Conservation (phyloP, 2,888 invertebrate genomes). For the Apotomis betuletana region DNA sequence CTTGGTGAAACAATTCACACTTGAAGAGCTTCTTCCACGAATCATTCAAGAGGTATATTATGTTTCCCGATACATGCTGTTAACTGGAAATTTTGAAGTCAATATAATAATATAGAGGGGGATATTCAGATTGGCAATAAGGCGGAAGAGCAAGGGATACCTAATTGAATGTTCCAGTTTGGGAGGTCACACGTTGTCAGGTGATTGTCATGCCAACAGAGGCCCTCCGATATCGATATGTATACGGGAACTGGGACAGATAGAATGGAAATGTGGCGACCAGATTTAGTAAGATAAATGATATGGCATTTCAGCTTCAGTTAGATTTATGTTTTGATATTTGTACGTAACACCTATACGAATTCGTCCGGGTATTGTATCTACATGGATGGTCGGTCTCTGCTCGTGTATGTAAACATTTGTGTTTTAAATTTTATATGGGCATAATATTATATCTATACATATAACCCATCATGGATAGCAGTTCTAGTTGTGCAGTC, state of each 20-base stretch:
- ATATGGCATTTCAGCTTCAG: conserved; percentile 17
- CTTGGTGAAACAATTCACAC: neutral
- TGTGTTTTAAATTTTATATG: neutral
- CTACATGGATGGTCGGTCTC: neutral
- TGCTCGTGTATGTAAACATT: neutral
- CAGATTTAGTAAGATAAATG: conserved; percentile 12
- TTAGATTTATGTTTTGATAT: conserved; percentile 21
- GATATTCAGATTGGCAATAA: conserved; percentile 36
- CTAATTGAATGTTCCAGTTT: conserved; percentile 30
- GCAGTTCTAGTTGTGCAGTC: too few species aligned
- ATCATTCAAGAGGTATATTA: neutral
- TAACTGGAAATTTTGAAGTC: conserved; percentile 7
- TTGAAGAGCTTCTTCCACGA: neutral
- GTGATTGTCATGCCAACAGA: conserved; percentile 15
- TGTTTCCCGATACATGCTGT: neutral
- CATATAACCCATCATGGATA: neutral
- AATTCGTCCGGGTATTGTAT: neutral
- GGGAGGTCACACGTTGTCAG: conserved; percentile 16
- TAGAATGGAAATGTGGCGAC: conserved; percentile 11
- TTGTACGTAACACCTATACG: conserved; percentile 1
- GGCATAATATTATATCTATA: neutral
- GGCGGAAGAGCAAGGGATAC: conserved; percentile 19
- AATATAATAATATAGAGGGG: conserved; percentile 8
- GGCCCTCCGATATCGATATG: conserved; percentile 7
- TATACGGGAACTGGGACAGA: conserved; percentile 7